Base-by-base conservation (phyloP, 2,888 invertebrate species). In the Zaprionus obscuricornis region DNA sequence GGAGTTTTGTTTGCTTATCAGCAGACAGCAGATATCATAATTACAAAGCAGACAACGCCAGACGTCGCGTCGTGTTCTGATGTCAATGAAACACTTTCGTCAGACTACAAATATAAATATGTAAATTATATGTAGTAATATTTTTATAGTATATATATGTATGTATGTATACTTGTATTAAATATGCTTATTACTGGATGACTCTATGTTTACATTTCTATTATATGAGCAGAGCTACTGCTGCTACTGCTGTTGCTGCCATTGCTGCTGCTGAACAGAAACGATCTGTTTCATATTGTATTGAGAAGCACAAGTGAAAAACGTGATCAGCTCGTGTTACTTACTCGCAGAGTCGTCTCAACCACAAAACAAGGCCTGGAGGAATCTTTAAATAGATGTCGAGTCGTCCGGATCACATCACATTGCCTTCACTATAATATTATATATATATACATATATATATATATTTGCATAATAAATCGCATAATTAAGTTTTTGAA, bases 401-500 rank as follows among this genome's bases (percentile, higher is more conserved):
- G 52, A 27, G 26, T 43, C 42, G 42, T 36, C n/a, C 5, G 4
- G 55, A 55, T 37, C 52, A 55, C 39, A n/a, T n/a, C 10, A 8
- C 3, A 3, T 29, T 8, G 20, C n/a, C 24, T 42, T 24, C 45
- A 10, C 29, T 26, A 36, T 43, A 2, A 13, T 39, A 14, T 16
- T 22, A n/a, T n/a, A n/a, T 24, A 5, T 24, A 24, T 24, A 24
- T n/a, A n/a, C n/a, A n/a, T n/a, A n/a, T n/a, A n/a, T n/a, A n/a
- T 20, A 24, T 37, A 37, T 60, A 62, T 79, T 79, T 83, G 76
- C 75, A 82, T 75, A 84, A 82, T 81, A 74, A 78, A 76, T 75
- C 85, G 85, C 81, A 81, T 84, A 85, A 82, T 82, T 82, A 72
- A 79, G 70, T 73, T 77, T 75, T 39, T 62, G 33, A 56, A 27